These are phyloP conservation scores for Zelostemma sp. DNA, from an alignment of 1,140 invertebrate species.

Conservation along the genomic window DNA sequence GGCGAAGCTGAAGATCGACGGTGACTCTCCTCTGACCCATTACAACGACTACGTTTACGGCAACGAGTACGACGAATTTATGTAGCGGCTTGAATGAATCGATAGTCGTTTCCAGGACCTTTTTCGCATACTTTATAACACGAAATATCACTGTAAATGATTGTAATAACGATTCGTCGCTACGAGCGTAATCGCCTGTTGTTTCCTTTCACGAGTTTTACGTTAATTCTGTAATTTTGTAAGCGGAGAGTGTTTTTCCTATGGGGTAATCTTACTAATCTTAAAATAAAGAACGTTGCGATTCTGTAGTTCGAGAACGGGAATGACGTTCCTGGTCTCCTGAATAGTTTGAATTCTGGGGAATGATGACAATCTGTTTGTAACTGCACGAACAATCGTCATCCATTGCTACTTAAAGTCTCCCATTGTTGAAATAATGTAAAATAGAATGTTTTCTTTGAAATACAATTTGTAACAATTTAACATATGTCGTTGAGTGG, in stretches of 20 bases:
- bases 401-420: no score
- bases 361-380: no score
- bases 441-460: background rate
- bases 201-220: no score
- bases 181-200: no score
- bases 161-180: conserved; percentile 2
- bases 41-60: conserved; percentile 72
- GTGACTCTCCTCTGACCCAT: conserved; percentile 73
- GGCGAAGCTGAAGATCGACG: conserved; percentile 82
- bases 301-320: no score
- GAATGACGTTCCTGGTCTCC: no score
- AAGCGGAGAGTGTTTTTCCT: background rate
- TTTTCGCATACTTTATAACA: background rate
- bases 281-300: no score
- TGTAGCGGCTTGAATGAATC: conserved; percentile 70
- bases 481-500: background rate
- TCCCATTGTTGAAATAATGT: no score
- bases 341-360: no score
- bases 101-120: background rate
- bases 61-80: conserved; percentile 77
- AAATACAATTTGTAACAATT: conserved; percentile 1
- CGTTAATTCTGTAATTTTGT: background rate
- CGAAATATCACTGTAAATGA: conserved; percentile 11
- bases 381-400: no score
- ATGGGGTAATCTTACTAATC: background rate